Conservation (phyloP, 2,113 vertebrate species). For the Hiodon tergisus region DNA sequence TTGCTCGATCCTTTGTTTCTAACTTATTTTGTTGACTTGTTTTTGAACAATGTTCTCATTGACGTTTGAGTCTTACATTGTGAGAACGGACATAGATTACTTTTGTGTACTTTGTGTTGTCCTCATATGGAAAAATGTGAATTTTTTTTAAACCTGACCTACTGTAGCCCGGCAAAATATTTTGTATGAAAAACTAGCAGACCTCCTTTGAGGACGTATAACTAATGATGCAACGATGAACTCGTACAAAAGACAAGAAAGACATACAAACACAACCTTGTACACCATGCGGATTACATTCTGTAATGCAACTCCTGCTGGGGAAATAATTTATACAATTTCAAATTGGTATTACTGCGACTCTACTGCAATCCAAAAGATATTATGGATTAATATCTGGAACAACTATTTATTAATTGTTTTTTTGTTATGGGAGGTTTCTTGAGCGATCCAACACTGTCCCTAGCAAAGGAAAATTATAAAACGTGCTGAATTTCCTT, state of each 20-base stretch:
- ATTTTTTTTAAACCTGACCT: slow-evolving; percentile 57
- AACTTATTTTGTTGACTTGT: slow-evolving; percentile 33
- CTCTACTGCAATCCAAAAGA: too few species aligned
- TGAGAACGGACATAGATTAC: slow-evolving; percentile 44
- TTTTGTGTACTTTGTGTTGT: slow-evolving; percentile 33
- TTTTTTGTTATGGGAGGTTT: neutral
- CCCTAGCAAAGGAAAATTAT: neutral
- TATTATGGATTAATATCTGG: neutral
- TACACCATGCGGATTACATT: neutral
- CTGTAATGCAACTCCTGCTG: neutral
- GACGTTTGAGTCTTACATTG: slow-evolving; percentile 55
- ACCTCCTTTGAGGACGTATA: slow-evolving; percentile 28
- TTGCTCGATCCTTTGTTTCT: slow-evolving; percentile 34
- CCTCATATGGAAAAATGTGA: slow-evolving; percentile 50
- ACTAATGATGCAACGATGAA: slow-evolving; percentile 11
- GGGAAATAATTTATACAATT: neutral
- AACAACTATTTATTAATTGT: neutral
- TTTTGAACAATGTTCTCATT: slow-evolving; percentile 51
- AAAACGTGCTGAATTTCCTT: neutral
- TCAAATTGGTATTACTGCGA: too few species aligned
- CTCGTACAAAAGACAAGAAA: neutral
- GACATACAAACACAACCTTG: neutral
- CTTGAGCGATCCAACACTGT: neutral
- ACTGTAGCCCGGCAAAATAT: slow-evolving; percentile 59
- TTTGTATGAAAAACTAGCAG: slow-evolving; percentile 58